Evolutionary conservation across 2,888 invertebrate species (phyloP).

Genomic region (Euzophera pinguis): DNA sequence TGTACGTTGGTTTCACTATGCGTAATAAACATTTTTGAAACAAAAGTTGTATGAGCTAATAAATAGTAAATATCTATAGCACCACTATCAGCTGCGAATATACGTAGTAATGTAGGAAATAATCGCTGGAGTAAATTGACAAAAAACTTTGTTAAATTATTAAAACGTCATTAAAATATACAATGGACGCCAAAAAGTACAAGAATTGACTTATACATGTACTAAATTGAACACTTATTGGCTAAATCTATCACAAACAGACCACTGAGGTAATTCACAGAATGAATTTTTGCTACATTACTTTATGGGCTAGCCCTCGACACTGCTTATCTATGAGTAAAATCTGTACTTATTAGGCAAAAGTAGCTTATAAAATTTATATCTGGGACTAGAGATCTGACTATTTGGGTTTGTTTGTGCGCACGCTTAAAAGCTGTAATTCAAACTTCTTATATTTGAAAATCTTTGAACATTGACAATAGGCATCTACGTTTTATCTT

Average conservation of each 20-base stretch:
- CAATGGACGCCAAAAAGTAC: conserved; percentile 66
- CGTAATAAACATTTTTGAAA: conserved; percentile 22
- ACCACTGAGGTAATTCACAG: conserved; percentile 74
- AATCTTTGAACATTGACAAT: conserved; percentile 31
- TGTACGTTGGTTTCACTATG: conserved; percentile 35
- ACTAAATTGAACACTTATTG: conserved; percentile 76
- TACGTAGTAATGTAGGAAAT: conserved; percentile 42
- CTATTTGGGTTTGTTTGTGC: conserved; percentile 63
- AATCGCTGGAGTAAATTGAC: conserved; percentile 16
- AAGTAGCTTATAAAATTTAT: conserved; percentile 52
- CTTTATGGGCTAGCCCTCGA: conserved; percentile 37
- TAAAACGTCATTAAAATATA: conserved; percentile 30
- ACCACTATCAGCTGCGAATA: conserved; percentile 74
- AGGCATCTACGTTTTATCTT: conserved; percentile 24
- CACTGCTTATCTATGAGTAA: conserved; percentile 51
- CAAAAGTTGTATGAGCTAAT: conserved; percentile 33
- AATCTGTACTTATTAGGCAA: conserved; percentile 49
- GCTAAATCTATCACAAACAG: conserved; percentile 77
- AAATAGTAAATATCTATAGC: conserved; percentile 54
- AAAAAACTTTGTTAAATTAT: conserved; percentile 21
- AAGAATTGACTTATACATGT: conserved; percentile 70
- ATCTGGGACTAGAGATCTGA: conserved; percentile 74
- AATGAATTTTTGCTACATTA: conserved; percentile 43
- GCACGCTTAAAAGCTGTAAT: conserved; percentile 32
- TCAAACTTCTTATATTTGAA: conserved; percentile 26